Base-by-base conservation (phyloP, 2,113 vertebrate species). In the Hemiprocne comata region DNA sequence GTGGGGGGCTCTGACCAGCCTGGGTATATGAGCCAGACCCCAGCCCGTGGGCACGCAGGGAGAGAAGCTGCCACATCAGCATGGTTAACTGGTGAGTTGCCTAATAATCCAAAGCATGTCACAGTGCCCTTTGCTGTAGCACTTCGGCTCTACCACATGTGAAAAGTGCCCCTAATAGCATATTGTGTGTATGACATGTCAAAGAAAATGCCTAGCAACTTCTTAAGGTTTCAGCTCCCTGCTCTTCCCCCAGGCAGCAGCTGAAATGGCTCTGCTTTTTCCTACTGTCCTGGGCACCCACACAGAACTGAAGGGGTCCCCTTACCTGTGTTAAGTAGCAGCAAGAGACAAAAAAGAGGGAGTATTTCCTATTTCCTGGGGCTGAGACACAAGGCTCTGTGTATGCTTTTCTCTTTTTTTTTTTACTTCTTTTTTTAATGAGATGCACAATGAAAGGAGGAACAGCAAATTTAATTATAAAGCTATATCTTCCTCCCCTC, bases 401-500 rank as follows among this genome's bases (percentile, higher is more conserved):
- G 17, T 33, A 13, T 58, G 36, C 12, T 42, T 64, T 62, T 50
- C 13, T 48, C 17, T 51, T 50, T 62, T 16, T 29, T 36, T 28
- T 46, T 24, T n/a, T 18, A 24, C 11, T 24, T 11, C 31, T 53
- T 50, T 20, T 48, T 82, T 78, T 50, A 36, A 81, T 77, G 55
- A 91, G 70, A 81, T 87, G 57, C 83, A 62, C 80, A 85, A 89
- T 85, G 62, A 71, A 87, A 89, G 83, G 75, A 90, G 74, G 77
- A 92, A 94, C 88, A 82, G 76, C 57, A 85, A 93, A 95, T 89
- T 82, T 93, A 95, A 94, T 92, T 87, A 75, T 71, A 57, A 89
- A 89, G 29, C 84, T 19, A 1, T 29, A 51, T 73, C 76, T 85
- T 69, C 67, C 65, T 58, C 58, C 54, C 38, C 24, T 81, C 77